A percentile compares a stretch with the other conserved stretches of the same genome.
These are phyloP conservation scores for Drosophila phalerata DNA, from an alignment of 2,888 invertebrate species.

Conservation along the genomic window DNA sequence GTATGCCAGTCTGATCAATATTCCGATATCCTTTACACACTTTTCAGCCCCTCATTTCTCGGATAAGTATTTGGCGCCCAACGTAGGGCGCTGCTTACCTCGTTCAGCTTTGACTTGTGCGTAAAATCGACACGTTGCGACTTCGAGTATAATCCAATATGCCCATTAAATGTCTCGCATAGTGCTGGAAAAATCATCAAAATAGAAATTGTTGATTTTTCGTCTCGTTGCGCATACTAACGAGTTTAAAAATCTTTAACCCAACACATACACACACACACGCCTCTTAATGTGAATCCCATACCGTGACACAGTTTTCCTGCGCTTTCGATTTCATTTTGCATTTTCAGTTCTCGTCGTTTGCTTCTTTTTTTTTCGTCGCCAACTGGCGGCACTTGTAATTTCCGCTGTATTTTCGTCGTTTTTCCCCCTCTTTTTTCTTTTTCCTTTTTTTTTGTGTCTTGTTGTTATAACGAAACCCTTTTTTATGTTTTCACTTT, in stretches of 20 bases:
- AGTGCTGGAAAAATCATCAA: slow-evolving; percentile 65
- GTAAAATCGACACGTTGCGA: not conserved
- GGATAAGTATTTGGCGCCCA: not conserved
- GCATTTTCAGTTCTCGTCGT: slow-evolving; percentile 58
- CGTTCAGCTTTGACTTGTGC: not conserved
- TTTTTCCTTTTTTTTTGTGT: slow-evolving; percentile 34
- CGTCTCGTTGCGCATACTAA: slow-evolving; percentile 80
- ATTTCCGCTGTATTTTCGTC: slow-evolving; percentile 65
- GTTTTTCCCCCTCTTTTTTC: slow-evolving; percentile 1
- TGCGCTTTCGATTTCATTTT: slow-evolving; percentile 75
- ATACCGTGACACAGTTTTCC: slow-evolving; percentile 59
- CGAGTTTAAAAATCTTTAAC: slow-evolving; percentile 65
- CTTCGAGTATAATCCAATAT: slow-evolving; percentile 12
- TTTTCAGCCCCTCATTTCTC: not conserved
- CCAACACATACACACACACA: slow-evolving; percentile 19
- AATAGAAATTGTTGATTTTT: slow-evolving; percentile 81
- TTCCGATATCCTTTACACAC: slow-evolving; percentile 13
- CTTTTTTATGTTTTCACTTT: slow-evolving; percentile 54
- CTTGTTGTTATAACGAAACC: slow-evolving; percentile 32
- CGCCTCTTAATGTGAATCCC: slow-evolving; percentile 55
- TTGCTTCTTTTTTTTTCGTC: slow-evolving; percentile 35
- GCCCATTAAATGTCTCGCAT: slow-evolving; percentile 23
- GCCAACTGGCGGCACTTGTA: slow-evolving; percentile 76
- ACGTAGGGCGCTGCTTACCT: not conserved
- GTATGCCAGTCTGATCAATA: slow-evolving; percentile 29